Evolutionary conservation across 1,140 invertebrate genomes (phyloP).

Genomic region (Lordiphosa mommai): DNA sequence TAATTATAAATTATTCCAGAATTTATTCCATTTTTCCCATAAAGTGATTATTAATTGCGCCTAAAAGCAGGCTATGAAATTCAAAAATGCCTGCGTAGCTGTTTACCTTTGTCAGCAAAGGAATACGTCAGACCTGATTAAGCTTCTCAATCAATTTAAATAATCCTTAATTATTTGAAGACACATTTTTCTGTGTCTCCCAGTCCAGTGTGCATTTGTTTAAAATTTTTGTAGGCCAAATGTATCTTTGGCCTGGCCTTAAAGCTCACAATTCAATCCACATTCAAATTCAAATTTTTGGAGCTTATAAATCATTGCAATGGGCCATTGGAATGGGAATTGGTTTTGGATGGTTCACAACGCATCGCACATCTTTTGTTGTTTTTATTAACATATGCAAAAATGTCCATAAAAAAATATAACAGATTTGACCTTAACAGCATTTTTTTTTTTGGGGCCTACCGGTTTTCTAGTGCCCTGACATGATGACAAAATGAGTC

Average conservation of each 20-base stretch:
- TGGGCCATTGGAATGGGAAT: conserved; percentile 32
- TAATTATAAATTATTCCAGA: too few relatives aligned
- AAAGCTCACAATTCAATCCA: conserved; percentile 39
- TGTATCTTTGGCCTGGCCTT: conserved; percentile 51
- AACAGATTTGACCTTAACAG: conserved; percentile 71
- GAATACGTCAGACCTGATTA: too few relatives aligned
- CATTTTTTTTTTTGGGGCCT: conserved; percentile 42
- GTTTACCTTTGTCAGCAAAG: too few relatives aligned
- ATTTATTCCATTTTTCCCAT: too few relatives aligned
- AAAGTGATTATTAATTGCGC: too few relatives aligned
- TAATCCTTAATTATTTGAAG: not conserved
- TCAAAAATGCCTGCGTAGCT: too few relatives aligned
- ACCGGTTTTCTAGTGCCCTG: conserved; percentile 58
- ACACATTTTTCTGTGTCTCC: not conserved
- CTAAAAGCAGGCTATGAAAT: too few relatives aligned
- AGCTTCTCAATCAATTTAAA: too few relatives aligned
- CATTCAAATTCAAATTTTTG: conserved; percentile 45
- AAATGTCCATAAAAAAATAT: conserved; percentile 32
- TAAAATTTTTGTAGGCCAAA: conserved; percentile 56
- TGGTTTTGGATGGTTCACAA: conserved; percentile 18
- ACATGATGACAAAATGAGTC: conserved; percentile 53
- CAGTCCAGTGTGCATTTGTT: conserved; percentile 20
- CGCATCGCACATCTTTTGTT: conserved; percentile 32
- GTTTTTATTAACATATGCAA: conserved; percentile 38
- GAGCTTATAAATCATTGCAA: conserved; percentile 52